A percentile compares a stretch with the other conserved stretches of the same genome.
These are phyloP conservation scores for Hymenopus coronatus DNA, from an alignment of 2,888 invertebrate genomes.

Conservation along the genomic window DNA sequence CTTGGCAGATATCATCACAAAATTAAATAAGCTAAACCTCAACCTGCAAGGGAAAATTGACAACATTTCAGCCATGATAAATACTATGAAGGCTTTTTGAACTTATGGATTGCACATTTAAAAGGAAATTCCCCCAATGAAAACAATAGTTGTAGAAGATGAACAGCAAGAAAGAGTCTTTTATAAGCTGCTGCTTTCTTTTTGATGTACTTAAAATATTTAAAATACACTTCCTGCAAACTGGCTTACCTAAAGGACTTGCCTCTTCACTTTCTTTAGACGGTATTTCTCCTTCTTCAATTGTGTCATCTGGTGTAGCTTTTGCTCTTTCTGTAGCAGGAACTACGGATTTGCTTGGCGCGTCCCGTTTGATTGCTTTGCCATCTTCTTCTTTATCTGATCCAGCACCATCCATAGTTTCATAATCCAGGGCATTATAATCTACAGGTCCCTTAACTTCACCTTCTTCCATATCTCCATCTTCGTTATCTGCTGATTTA, in stretches of 20 bases:
- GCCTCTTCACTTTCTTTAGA: neutral
- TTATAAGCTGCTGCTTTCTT: too few species aligned
- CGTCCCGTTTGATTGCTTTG: neutral
- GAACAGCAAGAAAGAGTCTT: too few species aligned
- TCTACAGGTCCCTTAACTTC: constrained; percentile 51
- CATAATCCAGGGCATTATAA: constrained; percentile 72
- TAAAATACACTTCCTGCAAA: too few species aligned
- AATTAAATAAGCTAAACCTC: too few species aligned
- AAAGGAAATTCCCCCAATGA: too few species aligned
- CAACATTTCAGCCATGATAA: too few species aligned
- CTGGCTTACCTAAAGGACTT: neutral
- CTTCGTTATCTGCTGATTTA: neutral
- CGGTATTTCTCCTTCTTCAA: neutral
- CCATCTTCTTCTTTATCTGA: constrained; percentile 32
- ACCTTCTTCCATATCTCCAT: neutral
- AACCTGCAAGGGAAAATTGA: too few species aligned
- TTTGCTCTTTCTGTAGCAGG: neutral
- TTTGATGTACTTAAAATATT: too few species aligned
- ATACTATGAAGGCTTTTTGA: too few species aligned
- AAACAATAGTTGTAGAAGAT: too few species aligned
- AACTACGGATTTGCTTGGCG: neutral
- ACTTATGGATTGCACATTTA: too few species aligned
- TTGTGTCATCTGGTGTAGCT: neutral
- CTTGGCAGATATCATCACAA: too few species aligned
- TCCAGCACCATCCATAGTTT: constrained; percentile 45